phyloP scores from a whole-genome alignment of 2,888 invertebrate genomes.

The Acrobasis consociella region DNA sequence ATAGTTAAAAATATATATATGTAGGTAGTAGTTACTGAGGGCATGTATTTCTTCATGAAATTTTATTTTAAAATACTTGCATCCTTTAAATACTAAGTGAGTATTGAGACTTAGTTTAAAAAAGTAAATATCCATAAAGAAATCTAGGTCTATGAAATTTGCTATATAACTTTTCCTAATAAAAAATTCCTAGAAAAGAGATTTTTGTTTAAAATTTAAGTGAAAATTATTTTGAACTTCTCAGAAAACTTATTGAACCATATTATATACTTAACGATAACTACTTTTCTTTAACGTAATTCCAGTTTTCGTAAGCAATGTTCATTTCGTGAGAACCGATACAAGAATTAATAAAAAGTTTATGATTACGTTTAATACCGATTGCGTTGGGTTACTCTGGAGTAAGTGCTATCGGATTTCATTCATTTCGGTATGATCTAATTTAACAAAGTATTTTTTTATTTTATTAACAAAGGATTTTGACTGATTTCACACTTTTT shows the following conservation, averaged over 20 bases:
- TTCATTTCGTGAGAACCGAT: background rate
- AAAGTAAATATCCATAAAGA: too few species aligned
- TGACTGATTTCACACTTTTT: too few species aligned
- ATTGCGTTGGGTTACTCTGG: background rate
- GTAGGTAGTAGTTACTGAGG: too few species aligned
- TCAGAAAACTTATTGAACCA: background rate
- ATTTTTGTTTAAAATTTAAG: background rate
- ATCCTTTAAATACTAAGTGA: too few species aligned
- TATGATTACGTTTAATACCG: background rate
- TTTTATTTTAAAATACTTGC: too few species aligned
- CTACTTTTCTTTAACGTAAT: background rate
- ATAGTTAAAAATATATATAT: too few species aligned
- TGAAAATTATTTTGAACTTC: background rate
- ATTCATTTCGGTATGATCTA: background rate
- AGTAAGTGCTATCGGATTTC: background rate
- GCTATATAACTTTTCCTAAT: background rate
- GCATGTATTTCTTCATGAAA: too few species aligned
- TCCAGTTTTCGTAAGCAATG: background rate
- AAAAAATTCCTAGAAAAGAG: background rate
- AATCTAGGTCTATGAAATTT: too few species aligned
- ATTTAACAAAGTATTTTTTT: background rate
- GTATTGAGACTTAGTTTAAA: too few species aligned
- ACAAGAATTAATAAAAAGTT: slow-evolving; percentile 13
- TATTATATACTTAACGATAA: background rate
- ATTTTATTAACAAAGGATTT: too few species aligned